These are phyloP conservation scores for Gymnopithys bicolor DNA, from an alignment of 2,797 vertebrate species.

Conservation along the genomic window DNA sequence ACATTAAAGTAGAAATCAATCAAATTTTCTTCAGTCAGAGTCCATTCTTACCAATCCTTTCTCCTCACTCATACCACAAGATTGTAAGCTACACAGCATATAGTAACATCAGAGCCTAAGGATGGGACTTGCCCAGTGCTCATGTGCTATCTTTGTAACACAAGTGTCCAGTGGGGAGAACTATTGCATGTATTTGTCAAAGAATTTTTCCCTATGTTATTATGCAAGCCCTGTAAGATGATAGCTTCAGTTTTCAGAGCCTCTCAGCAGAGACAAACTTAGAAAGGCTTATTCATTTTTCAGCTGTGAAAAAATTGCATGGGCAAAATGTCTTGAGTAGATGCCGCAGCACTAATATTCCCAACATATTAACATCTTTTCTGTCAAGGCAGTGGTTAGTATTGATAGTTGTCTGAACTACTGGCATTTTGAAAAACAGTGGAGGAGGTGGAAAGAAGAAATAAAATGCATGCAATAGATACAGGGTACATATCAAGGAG, in stretches of 20 bases:
- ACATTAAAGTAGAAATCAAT: conserved; percentile 3
- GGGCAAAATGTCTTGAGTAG: not conserved
- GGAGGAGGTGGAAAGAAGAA: not conserved
- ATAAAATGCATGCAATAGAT: not conserved
- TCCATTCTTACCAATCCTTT: not conserved
- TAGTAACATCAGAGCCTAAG: not conserved
- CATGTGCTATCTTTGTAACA: not conserved
- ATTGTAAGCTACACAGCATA: not conserved
- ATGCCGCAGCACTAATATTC: not conserved
- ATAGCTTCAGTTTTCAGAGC: not conserved
- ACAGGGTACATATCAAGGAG: not conserved
- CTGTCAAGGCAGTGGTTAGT: not conserved
- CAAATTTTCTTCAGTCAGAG: conserved; percentile 1
- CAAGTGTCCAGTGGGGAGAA: not conserved
- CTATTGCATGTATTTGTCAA: not conserved
- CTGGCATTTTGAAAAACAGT: not conserved
- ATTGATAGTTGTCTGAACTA: not conserved
- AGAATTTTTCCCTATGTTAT: not conserved
- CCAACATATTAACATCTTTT: not conserved
- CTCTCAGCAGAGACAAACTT: not conserved
- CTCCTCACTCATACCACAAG: not conserved
- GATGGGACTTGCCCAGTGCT: not conserved
- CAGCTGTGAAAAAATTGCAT: not conserved
- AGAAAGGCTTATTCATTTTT: not conserved
- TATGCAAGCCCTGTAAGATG: not conserved